Evolutionary conservation across 2,888 invertebrate species (phyloP).

Genomic region (Epicampocera succincta): DNA sequence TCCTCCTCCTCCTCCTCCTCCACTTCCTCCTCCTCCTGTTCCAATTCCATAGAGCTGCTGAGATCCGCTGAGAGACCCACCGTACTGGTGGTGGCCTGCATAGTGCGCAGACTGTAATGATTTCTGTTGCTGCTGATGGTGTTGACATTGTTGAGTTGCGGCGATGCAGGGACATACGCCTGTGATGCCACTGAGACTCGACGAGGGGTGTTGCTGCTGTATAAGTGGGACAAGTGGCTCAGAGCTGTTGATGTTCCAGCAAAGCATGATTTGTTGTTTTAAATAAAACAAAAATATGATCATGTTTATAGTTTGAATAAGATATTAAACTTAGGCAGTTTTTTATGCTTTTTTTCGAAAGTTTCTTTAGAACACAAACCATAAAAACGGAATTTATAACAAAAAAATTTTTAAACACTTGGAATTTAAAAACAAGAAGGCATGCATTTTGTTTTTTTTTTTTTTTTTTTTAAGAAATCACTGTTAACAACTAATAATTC

Average conservation of each 20-base stretch:
- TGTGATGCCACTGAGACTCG: constrained; percentile 82
- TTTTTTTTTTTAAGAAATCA: constrained; percentile 40
- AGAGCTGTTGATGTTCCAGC: constrained; percentile 75
- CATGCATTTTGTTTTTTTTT: constrained; percentile 67
- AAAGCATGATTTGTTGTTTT: constrained; percentile 41
- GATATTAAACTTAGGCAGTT: constrained; percentile 57
- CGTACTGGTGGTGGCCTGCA: constrained; percentile 77
- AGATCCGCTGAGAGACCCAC: constrained; percentile 81
- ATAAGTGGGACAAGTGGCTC: constrained; percentile 82
- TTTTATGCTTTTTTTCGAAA: constrained; percentile 66
- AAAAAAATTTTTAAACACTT: constrained; percentile 61
- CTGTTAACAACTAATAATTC: constrained; percentile 49
- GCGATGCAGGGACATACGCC: constrained; percentile 81
- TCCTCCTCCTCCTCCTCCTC: constrained; percentile 77
- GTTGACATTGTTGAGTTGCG: constrained; percentile 78
- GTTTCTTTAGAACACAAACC: constrained; percentile 70
- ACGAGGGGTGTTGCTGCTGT: constrained; percentile 81
- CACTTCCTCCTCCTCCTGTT: constrained; percentile 78
- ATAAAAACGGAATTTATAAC: constrained; percentile 65
- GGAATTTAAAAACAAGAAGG: constrained; percentile 62
- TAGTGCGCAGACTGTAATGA: constrained; percentile 76
- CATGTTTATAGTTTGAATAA: constrained; percentile 44
- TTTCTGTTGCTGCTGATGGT: constrained; percentile 77
- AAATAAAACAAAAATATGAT: constrained; percentile 40
- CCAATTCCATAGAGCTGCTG: constrained; percentile 82